A percentile compares a stretch with the other conserved stretches of the same genome.
Evolutionary conservation across 2,797 vertebrate genomes (phyloP).

Genomic region (Paratrypauchen microcephalus): DNA sequence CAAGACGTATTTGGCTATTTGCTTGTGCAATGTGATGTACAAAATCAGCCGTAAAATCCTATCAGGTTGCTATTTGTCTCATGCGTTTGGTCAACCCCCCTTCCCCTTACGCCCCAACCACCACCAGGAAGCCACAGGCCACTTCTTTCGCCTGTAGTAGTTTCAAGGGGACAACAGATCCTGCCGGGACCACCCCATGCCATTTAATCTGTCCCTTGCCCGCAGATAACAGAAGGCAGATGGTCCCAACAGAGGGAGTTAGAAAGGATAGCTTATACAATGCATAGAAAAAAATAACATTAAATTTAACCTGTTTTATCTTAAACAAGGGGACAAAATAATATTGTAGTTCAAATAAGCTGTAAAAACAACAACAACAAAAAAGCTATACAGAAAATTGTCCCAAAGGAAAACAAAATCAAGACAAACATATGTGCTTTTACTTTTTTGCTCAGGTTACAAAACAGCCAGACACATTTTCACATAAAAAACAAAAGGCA

Average conservation of each 20-base stretch:
- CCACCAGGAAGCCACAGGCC: conserved; percentile 43
- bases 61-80: conserved; percentile 44
- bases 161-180: conserved; percentile 48
- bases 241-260: conserved; percentile 63
- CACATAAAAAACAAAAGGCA: neutral
- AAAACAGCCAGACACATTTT: neutral
- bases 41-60: conserved; percentile 58
- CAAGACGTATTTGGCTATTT: conserved; percentile 21
- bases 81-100: conserved; percentile 11
- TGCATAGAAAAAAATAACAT: conserved; percentile 44
- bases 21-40: conserved; percentile 25
- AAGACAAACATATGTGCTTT: neutral
- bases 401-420: neutral
- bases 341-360: neutral
- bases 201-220: conserved; percentile 74
- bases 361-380: neutral
- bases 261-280: conserved; percentile 47
- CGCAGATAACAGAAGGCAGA: conserved; percentile 74
- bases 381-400: neutral
- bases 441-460: neutral
- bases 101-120: conserved; percentile 26
- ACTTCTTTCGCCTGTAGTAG: conserved; percentile 34
- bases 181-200: conserved; percentile 67
- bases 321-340: neutral
- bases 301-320: conserved; percentile 22